Evolutionary conservation across 2,113 vertebrate species (phyloP).

Genomic region (Forbesichthys papilliferus): DNA sequence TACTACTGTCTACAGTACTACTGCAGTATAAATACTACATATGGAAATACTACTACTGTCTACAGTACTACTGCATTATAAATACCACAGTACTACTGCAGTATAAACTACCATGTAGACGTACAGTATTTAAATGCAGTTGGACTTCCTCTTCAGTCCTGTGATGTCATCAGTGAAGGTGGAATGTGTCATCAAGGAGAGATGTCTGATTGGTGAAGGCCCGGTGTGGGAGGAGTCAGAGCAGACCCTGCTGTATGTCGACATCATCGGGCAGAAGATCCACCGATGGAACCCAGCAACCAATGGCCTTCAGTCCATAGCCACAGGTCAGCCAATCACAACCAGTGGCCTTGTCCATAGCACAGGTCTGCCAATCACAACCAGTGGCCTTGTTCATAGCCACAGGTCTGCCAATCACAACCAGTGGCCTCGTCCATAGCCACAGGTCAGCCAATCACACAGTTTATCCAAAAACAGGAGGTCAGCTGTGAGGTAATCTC

Average conservation of each 20-base stretch:
- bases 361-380: conserved; percentile 76
- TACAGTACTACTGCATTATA: too few relatives aligned
- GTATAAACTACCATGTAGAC: too few relatives aligned
- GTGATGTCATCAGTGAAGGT: conserved; percentile 84
- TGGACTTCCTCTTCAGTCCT: not conserved
- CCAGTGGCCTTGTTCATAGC: not conserved
- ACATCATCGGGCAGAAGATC: conserved; percentile 81
- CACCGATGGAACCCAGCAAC: conserved; percentile 81
- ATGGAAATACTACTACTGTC: too few relatives aligned
- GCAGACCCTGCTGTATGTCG: conserved; percentile 82
- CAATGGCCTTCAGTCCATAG: conserved; percentile 69
- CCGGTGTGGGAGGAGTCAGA: conserved; percentile 90
- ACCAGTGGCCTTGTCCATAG: not conserved
- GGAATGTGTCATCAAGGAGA: conserved; percentile 75
- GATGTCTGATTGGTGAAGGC: conserved; percentile 81
- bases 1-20: too few relatives aligned
- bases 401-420: too few relatives aligned
- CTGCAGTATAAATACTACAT: too few relatives aligned
- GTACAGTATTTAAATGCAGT: too few relatives aligned
- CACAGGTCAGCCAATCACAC: conserved; percentile 3
- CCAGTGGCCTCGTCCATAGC: not conserved
- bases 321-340: conserved; percentile 76
- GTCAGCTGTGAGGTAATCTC: too few relatives aligned
- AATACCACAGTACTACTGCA: too few relatives aligned
- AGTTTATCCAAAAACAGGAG: too few relatives aligned